These are phyloP conservation scores for Augochlorella aurata DNA, from an alignment of 2,888 invertebrate genomes.

Conservation along the genomic window DNA sequence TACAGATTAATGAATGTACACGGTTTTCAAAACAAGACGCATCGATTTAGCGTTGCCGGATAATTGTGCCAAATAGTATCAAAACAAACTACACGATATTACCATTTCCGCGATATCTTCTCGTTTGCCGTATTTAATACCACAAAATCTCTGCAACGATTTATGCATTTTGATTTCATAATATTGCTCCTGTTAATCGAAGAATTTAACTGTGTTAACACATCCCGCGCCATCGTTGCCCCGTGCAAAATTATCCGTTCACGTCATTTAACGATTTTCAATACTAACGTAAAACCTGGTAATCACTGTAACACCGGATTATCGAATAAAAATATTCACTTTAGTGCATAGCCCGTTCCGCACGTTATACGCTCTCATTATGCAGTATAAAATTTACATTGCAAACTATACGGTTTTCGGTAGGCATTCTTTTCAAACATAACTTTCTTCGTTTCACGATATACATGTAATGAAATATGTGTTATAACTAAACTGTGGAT, in stretches of 20 bases:
- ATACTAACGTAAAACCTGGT: neutral
- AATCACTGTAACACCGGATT: neutral
- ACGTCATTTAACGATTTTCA: neutral
- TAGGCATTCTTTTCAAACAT: no score
- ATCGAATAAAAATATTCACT: neutral
- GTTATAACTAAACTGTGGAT: no score
- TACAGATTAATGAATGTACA: constrained; percentile 56
- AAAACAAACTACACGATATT: constrained; percentile 25
- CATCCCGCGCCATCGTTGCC: neutral
- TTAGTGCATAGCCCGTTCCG: neutral
- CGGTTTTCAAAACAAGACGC: constrained; percentile 35
- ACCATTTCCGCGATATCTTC: neutral
- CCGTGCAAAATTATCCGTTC: neutral
- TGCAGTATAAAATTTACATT: no score
- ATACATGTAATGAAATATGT: no score
- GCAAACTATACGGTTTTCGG: no score
- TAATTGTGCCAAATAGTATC: constrained; percentile 52
- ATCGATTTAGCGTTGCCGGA: constrained; percentile 49
- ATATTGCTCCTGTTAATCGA: neutral
- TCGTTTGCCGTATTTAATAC: neutral
- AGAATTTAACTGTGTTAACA: neutral
- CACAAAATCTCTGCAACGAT: neutral
- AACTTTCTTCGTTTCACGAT: no score
- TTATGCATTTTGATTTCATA: neutral
- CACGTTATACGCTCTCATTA: neutral